Conservation (phyloP, 1,140 invertebrate genomes). For the Odontomachus brunneus region DNA sequence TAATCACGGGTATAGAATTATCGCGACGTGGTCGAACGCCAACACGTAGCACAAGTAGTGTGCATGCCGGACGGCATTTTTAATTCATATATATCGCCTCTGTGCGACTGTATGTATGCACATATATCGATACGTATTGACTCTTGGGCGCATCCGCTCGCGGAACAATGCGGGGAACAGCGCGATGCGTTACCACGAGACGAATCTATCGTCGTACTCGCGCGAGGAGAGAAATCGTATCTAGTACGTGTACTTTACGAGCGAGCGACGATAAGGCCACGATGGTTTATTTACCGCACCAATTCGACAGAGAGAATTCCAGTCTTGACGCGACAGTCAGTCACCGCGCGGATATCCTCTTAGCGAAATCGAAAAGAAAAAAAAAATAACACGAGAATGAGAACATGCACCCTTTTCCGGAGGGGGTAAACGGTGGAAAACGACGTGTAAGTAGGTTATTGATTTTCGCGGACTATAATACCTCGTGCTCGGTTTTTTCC, state of each 20-base stretch:
- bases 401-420: too few species aligned
- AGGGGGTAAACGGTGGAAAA: conserved; percentile 24
- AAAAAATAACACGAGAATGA: too few species aligned
- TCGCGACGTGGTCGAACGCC: not conserved
- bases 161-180: too few species aligned
- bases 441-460: conserved; percentile 53
- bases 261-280: too few species aligned
- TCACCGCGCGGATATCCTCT: too few species aligned
- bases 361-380: too few species aligned
- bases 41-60: not conserved
- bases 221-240: not conserved
- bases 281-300: too few species aligned
- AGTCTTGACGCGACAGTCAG: too few species aligned
- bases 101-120: not conserved
- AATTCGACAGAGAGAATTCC: too few species aligned
- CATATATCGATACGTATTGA: not conserved
- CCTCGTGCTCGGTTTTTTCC: conserved; percentile 31
- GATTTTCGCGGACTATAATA: conserved; percentile 57
- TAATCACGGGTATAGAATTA: conserved; percentile 29
- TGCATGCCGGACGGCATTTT: conserved; percentile 8
- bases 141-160: not conserved
- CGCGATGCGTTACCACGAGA: not conserved
- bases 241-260: too few species aligned
- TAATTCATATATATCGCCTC: conserved; percentile 25
- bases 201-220: not conserved